phyloP scores from a whole-genome alignment of 2,797 vertebrate genomes.

The Benthosema pterotum region DNA sequence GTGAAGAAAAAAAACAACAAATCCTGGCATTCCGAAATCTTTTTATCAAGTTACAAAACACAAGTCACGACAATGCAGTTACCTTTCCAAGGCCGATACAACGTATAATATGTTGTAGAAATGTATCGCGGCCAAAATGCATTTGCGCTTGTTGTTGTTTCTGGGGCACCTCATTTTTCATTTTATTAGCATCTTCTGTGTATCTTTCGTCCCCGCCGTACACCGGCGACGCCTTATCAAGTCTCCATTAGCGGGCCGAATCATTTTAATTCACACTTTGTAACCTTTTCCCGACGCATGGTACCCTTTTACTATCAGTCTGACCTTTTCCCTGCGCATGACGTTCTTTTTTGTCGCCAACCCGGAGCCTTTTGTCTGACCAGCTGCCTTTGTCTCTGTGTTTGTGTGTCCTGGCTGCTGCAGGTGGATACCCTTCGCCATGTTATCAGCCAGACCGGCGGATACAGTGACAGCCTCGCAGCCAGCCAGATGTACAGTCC shows the following conservation, averaged over 20 bases:
- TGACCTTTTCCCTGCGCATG: conserved; percentile 79
- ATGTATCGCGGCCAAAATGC: neutral
- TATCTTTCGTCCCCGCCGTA: conserved; percentile 51
- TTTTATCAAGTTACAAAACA: too few species aligned
- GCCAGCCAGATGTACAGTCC: conserved; percentile 99
- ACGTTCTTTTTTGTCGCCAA: conserved; percentile 71
- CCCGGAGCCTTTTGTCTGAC: conserved; percentile 75
- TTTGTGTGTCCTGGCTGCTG: conserved; percentile 72
- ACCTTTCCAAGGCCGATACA: too few species aligned
- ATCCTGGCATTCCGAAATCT: too few species aligned
- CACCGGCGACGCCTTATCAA: conserved; percentile 57
- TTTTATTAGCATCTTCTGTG: neutral
- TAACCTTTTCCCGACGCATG: conserved; percentile 76
- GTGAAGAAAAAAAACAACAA: conserved; percentile 15
- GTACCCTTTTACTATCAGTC: conserved; percentile 76
- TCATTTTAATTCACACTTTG: conserved; percentile 63
- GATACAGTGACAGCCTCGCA: conserved; percentile 99
- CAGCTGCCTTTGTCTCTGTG: conserved; percentile 66
- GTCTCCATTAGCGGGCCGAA: conserved; percentile 60
- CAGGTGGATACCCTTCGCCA: conserved; percentile 99
- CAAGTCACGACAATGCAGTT: too few species aligned
- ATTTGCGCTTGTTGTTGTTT: conserved; percentile 18
- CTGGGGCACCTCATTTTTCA: conserved; percentile 6
- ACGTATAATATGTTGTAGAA: neutral
- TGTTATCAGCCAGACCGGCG: conserved; percentile 99